phyloP scores from a whole-genome alignment of 2,888 invertebrate genomes.

The Metopia argyrocephala region DNA sequence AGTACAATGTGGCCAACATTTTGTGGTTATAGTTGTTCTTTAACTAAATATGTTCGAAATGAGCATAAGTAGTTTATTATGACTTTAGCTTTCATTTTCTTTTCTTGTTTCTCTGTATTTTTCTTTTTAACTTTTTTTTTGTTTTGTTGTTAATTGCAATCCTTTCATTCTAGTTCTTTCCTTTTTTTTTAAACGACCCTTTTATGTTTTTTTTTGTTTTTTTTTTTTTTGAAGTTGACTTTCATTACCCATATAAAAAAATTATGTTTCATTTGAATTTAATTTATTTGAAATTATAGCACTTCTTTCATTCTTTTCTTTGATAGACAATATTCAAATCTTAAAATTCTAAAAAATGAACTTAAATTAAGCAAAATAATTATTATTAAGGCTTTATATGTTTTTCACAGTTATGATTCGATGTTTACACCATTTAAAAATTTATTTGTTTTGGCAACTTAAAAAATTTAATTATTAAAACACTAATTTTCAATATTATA shows the following conservation, averaged over 20 bases:
- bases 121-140: background rate
- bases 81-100: conserved; percentile 1
- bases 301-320: no score
- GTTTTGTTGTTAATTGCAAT: background rate
- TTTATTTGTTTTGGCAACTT: no score
- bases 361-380: no score
- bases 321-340: no score
- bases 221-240: background rate
- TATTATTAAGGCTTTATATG: no score
- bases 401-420: no score
- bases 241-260: background rate
- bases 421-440: no score
- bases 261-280: background rate
- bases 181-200: background rate
- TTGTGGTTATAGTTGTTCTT: conserved; percentile 20
- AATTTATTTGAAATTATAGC: no score
- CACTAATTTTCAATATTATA: no score
- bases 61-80: conserved; percentile 20
- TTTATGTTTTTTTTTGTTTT: no score
- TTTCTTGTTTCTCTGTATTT: background rate
- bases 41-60: conserved; percentile 1
- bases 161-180: background rate
- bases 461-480: no score
- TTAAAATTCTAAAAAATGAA: background rate
- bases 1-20: conserved; percentile 44